Conservation (phyloP, 2,113 vertebrate species). For the Calyptomena viridis region DNA sequence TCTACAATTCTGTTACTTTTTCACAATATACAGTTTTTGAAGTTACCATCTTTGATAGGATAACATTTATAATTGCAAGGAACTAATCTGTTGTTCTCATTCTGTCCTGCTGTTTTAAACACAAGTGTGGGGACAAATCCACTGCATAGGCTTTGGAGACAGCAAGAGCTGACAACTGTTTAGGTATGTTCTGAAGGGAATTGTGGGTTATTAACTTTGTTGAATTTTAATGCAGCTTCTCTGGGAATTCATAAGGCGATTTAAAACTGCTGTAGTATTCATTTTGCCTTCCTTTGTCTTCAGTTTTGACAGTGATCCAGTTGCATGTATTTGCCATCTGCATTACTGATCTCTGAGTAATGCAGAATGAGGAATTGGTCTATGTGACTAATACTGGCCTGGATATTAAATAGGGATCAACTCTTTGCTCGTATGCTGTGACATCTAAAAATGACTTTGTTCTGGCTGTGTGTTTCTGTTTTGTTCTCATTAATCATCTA, state of each 20-base stretch:
- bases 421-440: background rate
- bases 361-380: background rate
- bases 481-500: background rate
- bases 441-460: background rate
- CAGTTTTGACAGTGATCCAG: conserved; percentile 9
- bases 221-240: conserved; percentile 51
- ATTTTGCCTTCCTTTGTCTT: conserved; percentile 50
- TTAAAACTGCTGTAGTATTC: conserved; percentile 13
- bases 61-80: conserved; percentile 37
- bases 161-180: conserved; percentile 59
- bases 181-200: conserved; percentile 54
- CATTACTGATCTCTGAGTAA: background rate
- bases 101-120: conserved; percentile 60
- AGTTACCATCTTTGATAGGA: conserved; percentile 30
- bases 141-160: conserved; percentile 54
- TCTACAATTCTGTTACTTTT: background rate
- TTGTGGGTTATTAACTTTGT: conserved; percentile 39
- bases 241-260: conserved; percentile 9
- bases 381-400: background rate
- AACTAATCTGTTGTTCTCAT: conserved; percentile 61
- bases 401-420: background rate
- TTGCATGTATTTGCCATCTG: conserved; percentile 29
- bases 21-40: background rate
- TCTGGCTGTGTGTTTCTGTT: background rate
- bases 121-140: conserved; percentile 51